These are phyloP conservation scores for Melikaiella ostensackeni DNA, from an alignment of 2,888 invertebrate genomes.

Conservation along the genomic window DNA sequence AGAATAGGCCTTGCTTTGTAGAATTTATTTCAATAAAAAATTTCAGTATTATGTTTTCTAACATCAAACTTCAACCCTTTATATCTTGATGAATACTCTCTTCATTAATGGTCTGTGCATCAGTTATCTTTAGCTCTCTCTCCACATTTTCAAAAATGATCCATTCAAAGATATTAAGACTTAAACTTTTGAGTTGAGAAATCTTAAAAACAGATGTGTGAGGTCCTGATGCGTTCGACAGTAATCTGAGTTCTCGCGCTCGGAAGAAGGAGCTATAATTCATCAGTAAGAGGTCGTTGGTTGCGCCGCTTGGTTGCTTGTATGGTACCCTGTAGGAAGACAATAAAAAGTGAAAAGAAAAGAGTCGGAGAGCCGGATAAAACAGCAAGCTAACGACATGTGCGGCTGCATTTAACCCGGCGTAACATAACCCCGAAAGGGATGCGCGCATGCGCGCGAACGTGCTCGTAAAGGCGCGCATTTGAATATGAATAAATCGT, in stretches of 20 bases:
- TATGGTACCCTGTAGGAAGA: conserved; percentile 42
- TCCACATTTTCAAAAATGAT: neutral
- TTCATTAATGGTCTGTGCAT: neutral
- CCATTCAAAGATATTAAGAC: neutral
- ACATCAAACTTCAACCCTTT: neutral
- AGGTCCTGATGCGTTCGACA: neutral
- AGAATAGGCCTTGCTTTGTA: no score
- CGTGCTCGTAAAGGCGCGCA: conserved; percentile 70
- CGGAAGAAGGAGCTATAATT: conserved; percentile 61
- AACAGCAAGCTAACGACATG: conserved; percentile 61
- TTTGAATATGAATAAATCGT: conserved; percentile 76
- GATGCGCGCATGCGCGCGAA: conserved; percentile 54
- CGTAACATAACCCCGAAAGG: conserved; percentile 57
- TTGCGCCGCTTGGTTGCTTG: conserved; percentile 5
- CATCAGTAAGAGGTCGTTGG: conserved; percentile 55
- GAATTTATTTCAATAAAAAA: no score
- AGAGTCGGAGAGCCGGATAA: conserved; percentile 55
- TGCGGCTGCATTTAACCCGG: conserved; percentile 60
- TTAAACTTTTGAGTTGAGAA: neutral
- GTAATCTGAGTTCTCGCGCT: conserved; percentile 54
- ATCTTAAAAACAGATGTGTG: neutral
- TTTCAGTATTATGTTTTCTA: neutral
- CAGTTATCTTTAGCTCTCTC: neutral
- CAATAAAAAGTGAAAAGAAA: conserved; percentile 51
- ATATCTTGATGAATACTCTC: no score